These are phyloP conservation scores for Anoncus sp. DNA, from an alignment of 2,888 invertebrate species.

Conservation along the genomic window DNA sequence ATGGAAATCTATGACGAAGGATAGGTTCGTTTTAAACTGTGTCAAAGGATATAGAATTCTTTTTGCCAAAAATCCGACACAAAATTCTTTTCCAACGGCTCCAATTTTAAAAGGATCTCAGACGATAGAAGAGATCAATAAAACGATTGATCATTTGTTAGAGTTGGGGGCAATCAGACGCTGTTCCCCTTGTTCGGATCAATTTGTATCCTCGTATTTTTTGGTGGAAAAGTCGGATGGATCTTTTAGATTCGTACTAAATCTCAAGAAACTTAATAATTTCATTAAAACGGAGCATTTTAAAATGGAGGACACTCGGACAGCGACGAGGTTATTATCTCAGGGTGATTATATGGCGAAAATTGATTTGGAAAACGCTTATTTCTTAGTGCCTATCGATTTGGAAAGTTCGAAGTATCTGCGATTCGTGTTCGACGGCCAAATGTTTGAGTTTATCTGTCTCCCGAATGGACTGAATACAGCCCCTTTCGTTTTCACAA, in stretches of 20 bases:
- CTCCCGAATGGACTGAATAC: slow-evolving; percentile 43
- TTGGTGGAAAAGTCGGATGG: slow-evolving; percentile 55
- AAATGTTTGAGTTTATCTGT: slow-evolving; percentile 50
- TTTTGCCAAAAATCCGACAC: slow-evolving; percentile 47
- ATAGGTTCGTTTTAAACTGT: slow-evolving; percentile 56
- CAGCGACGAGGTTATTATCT: slow-evolving; percentile 42
- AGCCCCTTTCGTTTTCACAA: slow-evolving; percentile 53
- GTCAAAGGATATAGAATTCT: slow-evolving; percentile 61
- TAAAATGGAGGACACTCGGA: slow-evolving; percentile 56
- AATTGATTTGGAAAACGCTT: slow-evolving; percentile 58
- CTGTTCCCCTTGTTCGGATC: slow-evolving; percentile 28
- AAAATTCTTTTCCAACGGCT: neutral
- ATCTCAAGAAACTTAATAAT: slow-evolving; percentile 60
- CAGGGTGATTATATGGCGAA: slow-evolving; percentile 45
- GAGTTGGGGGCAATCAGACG: slow-evolving; percentile 33
- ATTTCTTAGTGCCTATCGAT: slow-evolving; percentile 53
- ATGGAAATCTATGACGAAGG: slow-evolving; percentile 46
- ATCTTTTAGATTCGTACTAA: slow-evolving; percentile 60
- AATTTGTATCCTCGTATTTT: slow-evolving; percentile 56
- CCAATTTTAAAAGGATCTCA: no score
- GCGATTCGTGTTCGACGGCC: slow-evolving; percentile 49
- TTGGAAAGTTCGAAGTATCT: slow-evolving; percentile 24
- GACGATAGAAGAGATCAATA: no score
- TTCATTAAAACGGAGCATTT: slow-evolving; percentile 62
- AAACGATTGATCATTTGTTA: slow-evolving; percentile 26